These are phyloP conservation scores for Semnornis frantzii DNA, from an alignment of 2,113 vertebrate genomes.

Conservation along the genomic window DNA sequence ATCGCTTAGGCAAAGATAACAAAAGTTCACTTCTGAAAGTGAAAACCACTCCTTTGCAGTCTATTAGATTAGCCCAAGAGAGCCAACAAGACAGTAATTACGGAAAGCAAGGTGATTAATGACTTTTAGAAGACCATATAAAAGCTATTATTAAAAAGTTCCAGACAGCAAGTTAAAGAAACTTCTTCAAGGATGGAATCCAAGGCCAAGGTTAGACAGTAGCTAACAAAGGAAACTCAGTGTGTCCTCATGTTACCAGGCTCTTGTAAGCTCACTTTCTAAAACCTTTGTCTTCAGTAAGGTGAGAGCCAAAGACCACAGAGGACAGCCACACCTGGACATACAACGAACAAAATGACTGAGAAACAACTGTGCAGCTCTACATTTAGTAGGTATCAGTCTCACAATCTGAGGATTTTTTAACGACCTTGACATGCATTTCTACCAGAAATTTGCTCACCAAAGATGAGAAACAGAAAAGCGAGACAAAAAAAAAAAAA, in stretches of 20 bases:
- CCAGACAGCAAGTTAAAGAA: constrained; percentile 27
- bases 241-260: neutral
- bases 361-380: neutral
- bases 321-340: neutral
- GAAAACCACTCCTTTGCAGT: constrained; percentile 15
- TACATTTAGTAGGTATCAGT: neutral
- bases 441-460: neutral
- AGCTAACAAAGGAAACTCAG: neutral
- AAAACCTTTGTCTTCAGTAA: neutral
- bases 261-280: neutral
- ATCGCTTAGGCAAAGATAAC: constrained; percentile 39
- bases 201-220: neutral
- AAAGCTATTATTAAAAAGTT: constrained; percentile 26
- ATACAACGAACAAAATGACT: neutral
- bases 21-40: constrained; percentile 5
- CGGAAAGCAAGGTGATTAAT: neutral
- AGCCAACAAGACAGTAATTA: constrained; percentile 34
- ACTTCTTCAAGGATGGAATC: neutral
- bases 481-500: neutral
- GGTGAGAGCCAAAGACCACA: neutral
- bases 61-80: constrained; percentile 25
- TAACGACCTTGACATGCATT: neutral
- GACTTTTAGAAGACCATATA: too few species aligned
- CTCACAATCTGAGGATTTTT: neutral
- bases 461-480: neutral